Evolutionary conservation across 35 echinoderm and acorn worm species (phyloP), one percentile per base, ranked within the genome.

Genomic region (Ophioderma brevispina): DNA sequence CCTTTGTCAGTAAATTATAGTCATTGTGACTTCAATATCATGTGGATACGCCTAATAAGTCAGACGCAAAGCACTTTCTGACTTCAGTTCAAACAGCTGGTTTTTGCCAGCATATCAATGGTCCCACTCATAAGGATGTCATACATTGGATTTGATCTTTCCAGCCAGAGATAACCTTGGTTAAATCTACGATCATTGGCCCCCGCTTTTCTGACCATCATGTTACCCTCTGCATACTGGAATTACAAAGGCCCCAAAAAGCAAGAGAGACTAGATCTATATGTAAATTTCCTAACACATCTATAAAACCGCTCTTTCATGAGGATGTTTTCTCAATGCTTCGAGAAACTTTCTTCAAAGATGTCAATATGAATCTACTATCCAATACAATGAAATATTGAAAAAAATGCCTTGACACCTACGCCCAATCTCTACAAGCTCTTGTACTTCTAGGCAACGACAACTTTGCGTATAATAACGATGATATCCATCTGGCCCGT

Each of bases 1-100:
- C 63, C 13, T 40, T 34, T 30, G 43, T 40, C 39, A 32, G 42
- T 25, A 92, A 92, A 59, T 28, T 8, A 89, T 14, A 84, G 89
- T 36, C 32, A 89, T 19, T 89, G 93, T 38, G 93, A 95, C 49
- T 91, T 91, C 32, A 95, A 95, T 80, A 31, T 95, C 89, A 95
- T 52, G 52, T 95, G 1, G 84, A 95, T 38, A n/a, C 21, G 76
- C 83, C 77, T 36, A 78, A 32, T 33, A 84, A 91, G 41, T 43
- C 38, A 6, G 93, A 91, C 78, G 84, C 43, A 15, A 46, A 11
- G 8, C 82, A 38, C 13, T 91, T 94, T 32, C 35, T 91, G 33
- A 39, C 40, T 86, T 81, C 78, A 38, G n/a, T 80, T 10, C 19
- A 33, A 15, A 32, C 21, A 14, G 23, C 43, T 79, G 88, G 41